Evolutionary conservation across 1,140 invertebrate species (phyloP).

Genomic region (Ips typographus): DNA sequence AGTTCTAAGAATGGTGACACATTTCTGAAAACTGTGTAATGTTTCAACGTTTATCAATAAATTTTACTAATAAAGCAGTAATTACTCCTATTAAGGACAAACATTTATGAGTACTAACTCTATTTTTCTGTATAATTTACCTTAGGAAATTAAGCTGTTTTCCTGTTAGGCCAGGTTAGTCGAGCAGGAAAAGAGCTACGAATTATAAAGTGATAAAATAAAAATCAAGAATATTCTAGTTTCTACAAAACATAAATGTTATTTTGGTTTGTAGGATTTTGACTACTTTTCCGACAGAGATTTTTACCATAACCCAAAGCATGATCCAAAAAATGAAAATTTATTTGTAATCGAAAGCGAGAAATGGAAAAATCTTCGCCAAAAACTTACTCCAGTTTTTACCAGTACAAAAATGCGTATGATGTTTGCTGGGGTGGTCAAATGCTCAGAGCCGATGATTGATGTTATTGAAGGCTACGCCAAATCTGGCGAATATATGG

Average conservation of each 20-base stretch:
- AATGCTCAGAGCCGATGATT: constrained; percentile 47
- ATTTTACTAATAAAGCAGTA: too few species aligned
- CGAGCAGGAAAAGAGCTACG: too few species aligned
- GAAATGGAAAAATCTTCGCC: constrained; percentile 55
- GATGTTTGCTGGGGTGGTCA: constrained; percentile 49
- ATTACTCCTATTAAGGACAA: too few species aligned
- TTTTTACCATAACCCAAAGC: constrained; percentile 50
- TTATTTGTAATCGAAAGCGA: constrained; percentile 53
- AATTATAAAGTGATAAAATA: too few species aligned
- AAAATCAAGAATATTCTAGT: background rate
- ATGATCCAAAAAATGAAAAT: constrained; percentile 54
- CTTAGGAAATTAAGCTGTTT: too few species aligned
- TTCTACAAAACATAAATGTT: background rate
- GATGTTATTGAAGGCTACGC: constrained; percentile 40
- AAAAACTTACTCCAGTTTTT: constrained; percentile 56
- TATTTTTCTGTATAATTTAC: too few species aligned
- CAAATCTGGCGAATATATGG: constrained; percentile 47
- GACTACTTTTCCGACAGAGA: constrained; percentile 54
- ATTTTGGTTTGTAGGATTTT: constrained; percentile 49
- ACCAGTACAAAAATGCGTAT: constrained; percentile 56
- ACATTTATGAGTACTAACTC: too few species aligned
- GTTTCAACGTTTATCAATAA: too few species aligned
- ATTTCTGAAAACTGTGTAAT: too few species aligned
- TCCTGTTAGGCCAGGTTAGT: too few species aligned
- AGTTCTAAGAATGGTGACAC: too few species aligned